Conservation (phyloP, 2,113 vertebrate genomes). For the Sula dactylatra region DNA sequence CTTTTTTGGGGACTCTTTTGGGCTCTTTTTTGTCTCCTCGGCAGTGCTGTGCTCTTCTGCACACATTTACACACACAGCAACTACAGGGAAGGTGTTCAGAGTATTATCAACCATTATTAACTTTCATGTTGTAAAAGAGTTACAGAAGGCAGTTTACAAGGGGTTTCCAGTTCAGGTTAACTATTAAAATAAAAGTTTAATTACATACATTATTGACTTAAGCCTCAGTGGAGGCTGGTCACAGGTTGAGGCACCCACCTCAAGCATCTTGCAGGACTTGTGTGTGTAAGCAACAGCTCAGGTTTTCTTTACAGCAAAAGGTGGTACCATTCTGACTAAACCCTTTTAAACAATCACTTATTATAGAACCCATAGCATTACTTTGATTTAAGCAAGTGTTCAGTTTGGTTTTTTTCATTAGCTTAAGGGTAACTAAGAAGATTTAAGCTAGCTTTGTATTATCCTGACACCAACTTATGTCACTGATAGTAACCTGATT, state of each 20-base stretch:
- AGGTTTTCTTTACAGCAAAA: neutral
- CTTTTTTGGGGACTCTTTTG: neutral
- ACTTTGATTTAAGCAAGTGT: neutral
- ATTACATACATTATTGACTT: neutral
- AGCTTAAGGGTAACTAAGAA: neutral
- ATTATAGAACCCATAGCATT: neutral
- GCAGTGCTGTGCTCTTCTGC: neutral
- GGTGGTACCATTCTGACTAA: neutral
- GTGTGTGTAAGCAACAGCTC: neutral
- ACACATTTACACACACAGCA: neutral
- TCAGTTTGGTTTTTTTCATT: neutral
- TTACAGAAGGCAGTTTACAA: neutral
- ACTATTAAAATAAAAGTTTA: neutral
- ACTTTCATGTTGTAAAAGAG: neutral
- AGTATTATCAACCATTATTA: neutral
- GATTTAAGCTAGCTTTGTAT: neutral
- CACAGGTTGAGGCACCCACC: neutral
- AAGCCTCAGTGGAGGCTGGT: neutral
- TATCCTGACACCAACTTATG: neutral
- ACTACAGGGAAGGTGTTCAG: neutral
- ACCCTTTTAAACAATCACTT: neutral
- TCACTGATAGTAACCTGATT: neutral
- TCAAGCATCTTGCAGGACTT: neutral
- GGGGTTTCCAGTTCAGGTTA: neutral
- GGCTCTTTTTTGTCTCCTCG: neutral